Percentiles rank a stretch among this genome's conserved stretches.
Evolutionary conservation across 2,797 vertebrate genomes (phyloP).

Genomic region (Epinephelus malabaricus): DNA sequence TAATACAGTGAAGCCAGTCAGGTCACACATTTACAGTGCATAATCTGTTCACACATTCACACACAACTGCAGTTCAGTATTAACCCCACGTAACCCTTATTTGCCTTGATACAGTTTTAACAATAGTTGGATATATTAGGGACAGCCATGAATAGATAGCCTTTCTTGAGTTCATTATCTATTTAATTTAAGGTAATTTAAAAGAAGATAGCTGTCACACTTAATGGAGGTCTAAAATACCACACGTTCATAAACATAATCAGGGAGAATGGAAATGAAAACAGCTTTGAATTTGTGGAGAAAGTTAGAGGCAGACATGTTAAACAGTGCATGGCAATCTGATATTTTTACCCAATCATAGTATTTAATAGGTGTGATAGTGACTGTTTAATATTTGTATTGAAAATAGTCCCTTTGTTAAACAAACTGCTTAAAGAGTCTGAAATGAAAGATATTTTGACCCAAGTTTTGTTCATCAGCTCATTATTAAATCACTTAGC

Average conservation of each 20-base stretch:
- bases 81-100: slow-evolving; percentile 3
- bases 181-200: not conserved
- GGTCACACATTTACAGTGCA: not conserved
- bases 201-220: not conserved
- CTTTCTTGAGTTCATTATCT: not conserved
- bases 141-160: not conserved
- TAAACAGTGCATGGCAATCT: not conserved
- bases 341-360: not conserved
- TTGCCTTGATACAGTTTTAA: not conserved
- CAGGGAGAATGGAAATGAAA: not conserved
- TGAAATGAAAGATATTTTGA: no score
- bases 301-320: not conserved
- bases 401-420: no score
- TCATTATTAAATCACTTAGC: no score
- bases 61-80: not conserved
- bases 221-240: not conserved
- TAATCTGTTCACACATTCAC: not conserved
- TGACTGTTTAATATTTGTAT: no score
- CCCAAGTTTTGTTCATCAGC: no score
- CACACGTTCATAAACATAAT: not conserved
- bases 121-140: not conserved
- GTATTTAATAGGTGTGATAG: no score
- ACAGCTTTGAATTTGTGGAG: not conserved
- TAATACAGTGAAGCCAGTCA: not conserved
- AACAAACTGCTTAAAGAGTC: no score